Evolutionary conservation across 2,888 invertebrate species (phyloP), one percentile per base, ranked within the genome.

Genomic region (Chrysolina haemoptera): DNA sequence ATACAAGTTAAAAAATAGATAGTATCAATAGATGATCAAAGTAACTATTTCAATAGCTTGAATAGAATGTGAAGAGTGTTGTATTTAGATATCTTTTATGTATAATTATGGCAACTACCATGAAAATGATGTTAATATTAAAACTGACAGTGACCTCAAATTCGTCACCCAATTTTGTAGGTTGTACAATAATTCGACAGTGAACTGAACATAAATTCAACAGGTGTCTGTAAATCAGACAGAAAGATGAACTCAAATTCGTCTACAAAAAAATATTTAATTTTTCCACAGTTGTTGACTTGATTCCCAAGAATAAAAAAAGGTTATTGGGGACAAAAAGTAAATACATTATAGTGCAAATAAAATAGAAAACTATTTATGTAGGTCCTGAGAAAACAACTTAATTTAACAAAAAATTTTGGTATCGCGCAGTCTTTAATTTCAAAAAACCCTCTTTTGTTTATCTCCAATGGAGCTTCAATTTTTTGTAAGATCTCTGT

Each of bases 1-100:
- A 43, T 43, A 43, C 43, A 43, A 43, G 43, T 43, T 43, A 43
- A 43, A 43, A 43, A 43, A 43, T 43, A 43, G 43, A 43, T 43
- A 43, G 43, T 43, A 43, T 43, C 43, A 43, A 43, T 43, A 43
- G 43, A 43, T 43, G 43, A 43, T 43, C 4, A 43, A 43, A 43
- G 43, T 43, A 43, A 43, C 43, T 43, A 9, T 43, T 43, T 43
- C 43, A 43, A 43, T 43, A 43, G 43, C 43, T 43, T 43, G 8
- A 43, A 43, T 43, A 43, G 43, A 43, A 43, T 43, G 43, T 43
- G 43, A 43, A 43, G 43, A 43, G 43, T 43, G 43, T 43, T 43
- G 43, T 43, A n/a, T n/a, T n/a, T n/a, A n/a, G n/a, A n/a, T n/a
- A n/a, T n/a, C n/a, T n/a, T n/a, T n/a, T n/a, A n/a, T 43, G 43